Percentiles rank a stretch among this genome's conserved stretches.
Conservation (phyloP, 2,113 vertebrate genomes). For the Lycocorax pyrrhopterus region DNA sequence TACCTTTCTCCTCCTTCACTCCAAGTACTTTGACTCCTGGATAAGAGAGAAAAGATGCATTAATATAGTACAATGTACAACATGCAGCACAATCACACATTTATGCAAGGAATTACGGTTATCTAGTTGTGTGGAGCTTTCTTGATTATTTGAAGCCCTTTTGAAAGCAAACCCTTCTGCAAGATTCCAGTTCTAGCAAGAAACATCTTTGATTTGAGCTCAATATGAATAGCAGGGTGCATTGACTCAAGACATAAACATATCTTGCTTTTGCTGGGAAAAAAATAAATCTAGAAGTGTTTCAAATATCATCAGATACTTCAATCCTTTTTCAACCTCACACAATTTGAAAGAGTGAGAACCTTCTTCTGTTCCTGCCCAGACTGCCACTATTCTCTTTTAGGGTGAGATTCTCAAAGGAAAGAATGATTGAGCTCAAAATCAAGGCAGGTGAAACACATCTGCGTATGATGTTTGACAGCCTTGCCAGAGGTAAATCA, state of each 20-base stretch:
- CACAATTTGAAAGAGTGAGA: neutral
- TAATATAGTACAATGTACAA: neutral
- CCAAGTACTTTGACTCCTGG: neutral
- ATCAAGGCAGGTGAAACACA: neutral
- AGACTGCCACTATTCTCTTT: neutral
- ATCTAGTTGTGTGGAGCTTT: neutral
- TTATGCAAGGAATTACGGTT: neutral
- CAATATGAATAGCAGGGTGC: neutral
- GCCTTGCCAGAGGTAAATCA: neutral
- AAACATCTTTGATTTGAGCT: neutral
- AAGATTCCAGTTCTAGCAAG: neutral
- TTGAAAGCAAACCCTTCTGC: neutral
- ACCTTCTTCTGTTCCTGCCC: neutral
- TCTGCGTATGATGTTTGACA: neutral
- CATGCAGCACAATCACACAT: neutral
- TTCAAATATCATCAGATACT: neutral
- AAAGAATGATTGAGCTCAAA: neutral
- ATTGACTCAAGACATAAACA: neutral
- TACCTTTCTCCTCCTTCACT: neutral
- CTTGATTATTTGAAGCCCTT: neutral
- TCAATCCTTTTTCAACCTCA: neutral
- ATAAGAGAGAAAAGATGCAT: neutral
- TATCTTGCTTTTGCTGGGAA: neutral
- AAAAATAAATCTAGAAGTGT: neutral
- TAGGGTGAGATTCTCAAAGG: neutral